Evolutionary conservation across 2,113 vertebrate species (phyloP), one percentile per base, ranked within the genome.

Genomic region (Tringa solitaria): DNA sequence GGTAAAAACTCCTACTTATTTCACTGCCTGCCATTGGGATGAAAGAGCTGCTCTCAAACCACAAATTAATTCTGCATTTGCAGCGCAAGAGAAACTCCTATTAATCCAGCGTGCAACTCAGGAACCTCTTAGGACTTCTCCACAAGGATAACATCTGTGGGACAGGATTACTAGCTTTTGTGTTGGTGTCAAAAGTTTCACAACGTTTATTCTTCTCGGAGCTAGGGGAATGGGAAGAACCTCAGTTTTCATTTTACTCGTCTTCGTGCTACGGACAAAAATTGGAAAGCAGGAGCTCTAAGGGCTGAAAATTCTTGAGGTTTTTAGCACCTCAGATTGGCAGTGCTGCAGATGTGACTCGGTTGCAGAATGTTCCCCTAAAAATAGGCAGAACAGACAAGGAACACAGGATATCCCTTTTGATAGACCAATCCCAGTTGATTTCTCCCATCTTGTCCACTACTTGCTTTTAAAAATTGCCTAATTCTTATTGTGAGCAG

Each of bases 21-120:
- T 21, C 89, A 67, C 14, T 14, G 68, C 89, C 51, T 90, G 91
- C 95, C 69, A 45, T 14, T 0, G 86, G 95, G 96, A 95, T 88
- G 43, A 95, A 96, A 96, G 95, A 46, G 85, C 87, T 94, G 79
- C 91, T 94, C 87, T 33, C 88, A 65, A 85, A 93, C 95, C 96
- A 94, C 94, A 94, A 93, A 94, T 95, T 87, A 86, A 82, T 84
- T 77, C 21, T 83, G 92, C 67, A 82, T 96, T 96, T 90, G 82
- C 93, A 94, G 92, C 80, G 37, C 89, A 26, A 77, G 93, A 89
- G 90, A 74, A 72, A 46, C 85, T 95, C 85, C 88, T 63, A 81
- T 82, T 51, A 87, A 87, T 78, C 37, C 92, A 87, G 73, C 0
- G 77, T 50, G 81, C 72, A 80, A 4, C 68, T 65, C 84, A 26